Base-by-base conservation (phyloP, 2,113 vertebrate species). In the Pitta sordida region DNA sequence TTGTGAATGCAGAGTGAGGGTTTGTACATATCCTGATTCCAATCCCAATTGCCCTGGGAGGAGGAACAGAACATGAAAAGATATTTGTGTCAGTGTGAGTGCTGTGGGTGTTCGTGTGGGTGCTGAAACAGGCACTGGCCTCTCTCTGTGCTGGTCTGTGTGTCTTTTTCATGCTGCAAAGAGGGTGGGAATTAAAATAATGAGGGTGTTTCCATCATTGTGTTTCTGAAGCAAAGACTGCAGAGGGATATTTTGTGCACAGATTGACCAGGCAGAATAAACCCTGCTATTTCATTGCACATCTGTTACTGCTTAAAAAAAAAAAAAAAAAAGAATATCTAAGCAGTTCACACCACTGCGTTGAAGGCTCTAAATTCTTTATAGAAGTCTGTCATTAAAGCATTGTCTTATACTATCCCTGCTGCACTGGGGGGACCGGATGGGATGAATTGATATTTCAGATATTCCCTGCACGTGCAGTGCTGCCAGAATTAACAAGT, bases 191-290 rank as follows among this genome's bases (percentile, higher is more conserved):
- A 64, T 86, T 86, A 68, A 67, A 90, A 68, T 73, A 17, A 41
- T 37, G 11, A 74, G 6, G 1, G 8, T n/a, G n/a, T 86, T 67
- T 64, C 36, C 53, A 56, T n/a, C n/a, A 17, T 5, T 78, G 16
- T n/a, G 19, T 32, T 69, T 48, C 58, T 78, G 68, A 90, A 86
- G 83, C 14, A 58, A n/a, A 69, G 37, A 62, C 6, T 62, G 46
- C 21, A 67, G 30, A 74, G 11, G 30, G 24, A 21, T 70, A 60
- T 56, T 73, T 59, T 83, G 30, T 56, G 20, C 56, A 48, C 56
- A 91, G 55, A 86, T 56, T 74, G 56, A 73, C 67, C 67, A 69
- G 46, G 21, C 26, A 93, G 55, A 93, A 91, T 86, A 68, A 90
- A 48, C 37, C n/a, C 37, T 69, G 26, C 14, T 83, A 46, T 76